phyloP scores from a whole-genome alignment of 2,888 invertebrate genomes.

The Phyto melanocephala region DNA sequence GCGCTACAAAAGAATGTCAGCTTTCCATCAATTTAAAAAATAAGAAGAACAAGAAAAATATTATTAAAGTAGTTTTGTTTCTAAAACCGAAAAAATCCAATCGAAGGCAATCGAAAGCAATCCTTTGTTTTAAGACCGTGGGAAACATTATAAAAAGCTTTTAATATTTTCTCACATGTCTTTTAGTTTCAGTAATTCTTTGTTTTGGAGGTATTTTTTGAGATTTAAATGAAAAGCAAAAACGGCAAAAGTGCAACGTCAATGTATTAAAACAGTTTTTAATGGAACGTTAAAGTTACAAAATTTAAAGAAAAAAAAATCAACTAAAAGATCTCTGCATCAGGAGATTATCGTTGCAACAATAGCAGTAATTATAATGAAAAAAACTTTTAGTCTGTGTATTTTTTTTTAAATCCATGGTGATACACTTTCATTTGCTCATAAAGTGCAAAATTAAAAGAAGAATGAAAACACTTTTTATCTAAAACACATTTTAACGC shows the following conservation, averaged over 20 bases:
- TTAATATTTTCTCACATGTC: conserved; percentile 54
- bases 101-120: neutral
- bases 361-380: conserved; percentile 48
- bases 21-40: conserved; percentile 56
- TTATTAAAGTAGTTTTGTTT: conserved; percentile 4
- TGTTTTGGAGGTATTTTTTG: neutral
- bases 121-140: conserved; percentile 60
- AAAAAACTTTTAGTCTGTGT: conserved; percentile 33
- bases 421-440: conserved; percentile 64
- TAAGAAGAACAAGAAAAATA: neutral
- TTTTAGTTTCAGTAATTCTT: conserved; percentile 6
- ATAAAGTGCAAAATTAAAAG: conserved; percentile 55
- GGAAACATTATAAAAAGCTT: conserved; percentile 59
- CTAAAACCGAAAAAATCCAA: neutral
- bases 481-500: conserved; percentile 65
- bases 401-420: conserved; percentile 16
- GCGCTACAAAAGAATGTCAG: conserved; percentile 61
- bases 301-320: conserved; percentile 34
- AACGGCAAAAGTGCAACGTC: conserved; percentile 48
- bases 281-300: conserved; percentile 57
- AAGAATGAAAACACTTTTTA: conserved; percentile 52
- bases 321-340: conserved; percentile 40
- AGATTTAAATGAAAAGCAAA: conserved; percentile 30
- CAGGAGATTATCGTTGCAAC: conserved; percentile 28
- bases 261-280: conserved; percentile 40